phyloP scores from a whole-genome alignment of 2,113 vertebrate species.

The Prietella phreatophila region DNA sequence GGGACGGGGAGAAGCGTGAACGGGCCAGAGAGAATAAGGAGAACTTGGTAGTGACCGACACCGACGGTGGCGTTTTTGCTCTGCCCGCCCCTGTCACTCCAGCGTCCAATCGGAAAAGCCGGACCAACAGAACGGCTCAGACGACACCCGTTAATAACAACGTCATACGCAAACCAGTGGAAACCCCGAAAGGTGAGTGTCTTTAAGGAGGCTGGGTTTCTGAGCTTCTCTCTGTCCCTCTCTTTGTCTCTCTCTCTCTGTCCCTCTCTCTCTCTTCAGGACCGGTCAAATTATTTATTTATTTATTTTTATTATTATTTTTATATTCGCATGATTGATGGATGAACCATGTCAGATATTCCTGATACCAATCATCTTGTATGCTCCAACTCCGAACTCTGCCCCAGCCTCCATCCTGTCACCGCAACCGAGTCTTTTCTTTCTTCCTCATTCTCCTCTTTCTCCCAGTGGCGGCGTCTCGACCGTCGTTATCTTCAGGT shows the following conservation, averaged over 20 bases:
- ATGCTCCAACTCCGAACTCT: too few species aligned
- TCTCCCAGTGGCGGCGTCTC: background rate
- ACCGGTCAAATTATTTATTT: too few species aligned
- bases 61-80: conserved; percentile 67
- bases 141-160: conserved; percentile 64
- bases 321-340: too few species aligned
- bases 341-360: too few species aligned
- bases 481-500: conserved; percentile 17
- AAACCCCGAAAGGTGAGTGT: conserved; percentile 64
- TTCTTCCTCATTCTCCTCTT: background rate
- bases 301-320: background rate
- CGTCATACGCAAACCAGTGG: conserved; percentile 32
- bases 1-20: conserved; percentile 58
- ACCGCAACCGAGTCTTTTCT: too few species aligned
- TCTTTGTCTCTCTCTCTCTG: too few species aligned
- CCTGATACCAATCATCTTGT: too few species aligned
- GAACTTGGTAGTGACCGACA: conserved; percentile 65
- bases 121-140: conserved; percentile 65
- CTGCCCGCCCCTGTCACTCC: conserved; percentile 77
- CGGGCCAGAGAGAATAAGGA: conserved; percentile 79
- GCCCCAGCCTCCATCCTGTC: too few species aligned
- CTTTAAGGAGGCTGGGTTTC: background rate
- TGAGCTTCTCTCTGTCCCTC: background rate
- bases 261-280: background rate
- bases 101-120: conserved; percentile 63